phyloP scores from a whole-genome alignment of 2,797 vertebrate species.

The Intellagama lesueurii region DNA sequence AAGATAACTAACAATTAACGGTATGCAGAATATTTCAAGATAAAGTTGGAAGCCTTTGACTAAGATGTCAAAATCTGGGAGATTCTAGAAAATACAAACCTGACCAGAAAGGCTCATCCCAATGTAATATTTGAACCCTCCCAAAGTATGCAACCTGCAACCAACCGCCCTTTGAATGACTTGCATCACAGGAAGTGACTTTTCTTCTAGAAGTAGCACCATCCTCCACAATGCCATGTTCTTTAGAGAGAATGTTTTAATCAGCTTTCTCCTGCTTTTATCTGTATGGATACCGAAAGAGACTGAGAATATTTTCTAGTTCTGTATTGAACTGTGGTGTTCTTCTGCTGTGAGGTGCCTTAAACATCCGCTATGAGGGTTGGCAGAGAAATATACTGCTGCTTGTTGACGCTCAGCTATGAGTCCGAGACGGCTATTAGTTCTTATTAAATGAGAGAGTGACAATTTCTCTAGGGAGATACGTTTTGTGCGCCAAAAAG shows the following conservation, averaged over 20 bases:
- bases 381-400: neutral
- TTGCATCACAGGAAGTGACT: neutral
- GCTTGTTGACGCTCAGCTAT: neutral
- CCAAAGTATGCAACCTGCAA: neutral
- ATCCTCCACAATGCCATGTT: neutral
- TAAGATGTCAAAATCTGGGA: neutral
- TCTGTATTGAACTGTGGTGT: neutral
- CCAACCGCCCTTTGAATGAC: neutral
- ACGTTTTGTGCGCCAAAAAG: neutral
- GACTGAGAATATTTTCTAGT: neutral
- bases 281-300: neutral
- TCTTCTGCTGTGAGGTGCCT: neutral
- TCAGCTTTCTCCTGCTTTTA: neutral
- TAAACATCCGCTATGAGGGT: neutral
- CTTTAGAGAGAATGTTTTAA: conserved; percentile 9
- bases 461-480: neutral
- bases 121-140: neutral
- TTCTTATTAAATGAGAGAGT: neutral
- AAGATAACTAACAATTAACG: neutral
- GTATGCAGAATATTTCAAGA: neutral
- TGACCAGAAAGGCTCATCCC: neutral
- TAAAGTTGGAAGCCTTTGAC: neutral
- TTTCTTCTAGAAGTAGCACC: neutral
- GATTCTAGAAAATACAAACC: neutral
- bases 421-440: neutral